A percentile compares a stretch with the other conserved stretches of the same genome.
phyloP scores from a whole-genome alignment of 2,113 vertebrate species.

The Sialia sialis region DNA sequence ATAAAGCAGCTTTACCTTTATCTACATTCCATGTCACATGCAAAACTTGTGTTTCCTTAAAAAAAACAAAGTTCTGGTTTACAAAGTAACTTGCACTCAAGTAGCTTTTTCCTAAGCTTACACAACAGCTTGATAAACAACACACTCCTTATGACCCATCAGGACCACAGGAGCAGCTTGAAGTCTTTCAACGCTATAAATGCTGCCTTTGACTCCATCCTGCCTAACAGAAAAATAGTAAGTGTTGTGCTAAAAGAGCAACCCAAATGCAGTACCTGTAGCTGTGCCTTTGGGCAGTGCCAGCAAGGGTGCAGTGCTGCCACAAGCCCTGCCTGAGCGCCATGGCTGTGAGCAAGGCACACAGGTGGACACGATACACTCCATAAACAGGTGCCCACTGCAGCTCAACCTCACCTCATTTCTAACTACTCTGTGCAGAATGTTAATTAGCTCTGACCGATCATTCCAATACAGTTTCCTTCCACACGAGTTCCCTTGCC shows the following conservation, averaged over 20 bases:
- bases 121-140: background rate
- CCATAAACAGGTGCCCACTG: fast-evolving
- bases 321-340: background rate
- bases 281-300: background rate
- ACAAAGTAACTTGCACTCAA: background rate
- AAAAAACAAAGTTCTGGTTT: background rate
- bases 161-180: background rate
- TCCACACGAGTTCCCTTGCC: background rate
- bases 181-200: background rate
- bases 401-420: fast-evolving
- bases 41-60: background rate
- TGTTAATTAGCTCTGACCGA: background rate
- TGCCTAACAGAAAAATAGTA: background rate
- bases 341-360: fast-evolving
- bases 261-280: background rate
- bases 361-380: fast-evolving
- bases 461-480: background rate
- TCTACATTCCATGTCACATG: background rate
- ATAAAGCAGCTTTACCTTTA: background rate
- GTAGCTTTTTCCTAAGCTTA: background rate
- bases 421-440: background rate
- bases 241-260: background rate
- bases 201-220: background rate
- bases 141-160: background rate
- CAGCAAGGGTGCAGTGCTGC: background rate